Conservation (phyloP, 1,140 invertebrate species). For the Drosophila melanica region DNA sequence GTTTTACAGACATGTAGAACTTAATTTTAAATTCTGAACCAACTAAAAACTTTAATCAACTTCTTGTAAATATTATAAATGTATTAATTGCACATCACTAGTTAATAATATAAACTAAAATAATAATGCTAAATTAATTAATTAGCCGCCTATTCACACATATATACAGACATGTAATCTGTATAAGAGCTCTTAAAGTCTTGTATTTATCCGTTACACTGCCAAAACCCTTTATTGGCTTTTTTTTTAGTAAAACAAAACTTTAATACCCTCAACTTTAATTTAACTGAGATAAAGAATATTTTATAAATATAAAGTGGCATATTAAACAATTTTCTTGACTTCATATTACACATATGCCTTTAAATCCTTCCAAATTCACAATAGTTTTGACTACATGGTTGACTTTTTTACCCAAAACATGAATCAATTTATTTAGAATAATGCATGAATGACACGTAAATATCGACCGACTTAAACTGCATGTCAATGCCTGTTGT, state of each 20-base stretch:
- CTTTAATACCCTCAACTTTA: neutral
- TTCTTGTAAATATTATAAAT: neutral
- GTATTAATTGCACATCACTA: neutral
- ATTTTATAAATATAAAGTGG: neutral
- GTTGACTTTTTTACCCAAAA: conserved; percentile 13
- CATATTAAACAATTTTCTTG: neutral
- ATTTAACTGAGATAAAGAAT: neutral
- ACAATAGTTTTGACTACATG: conserved; percentile 19
- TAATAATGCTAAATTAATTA: neutral
- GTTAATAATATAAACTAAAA: neutral
- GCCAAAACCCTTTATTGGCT: neutral
- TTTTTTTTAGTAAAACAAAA: neutral
- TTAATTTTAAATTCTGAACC: neutral
- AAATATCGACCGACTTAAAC: conserved; percentile 7
- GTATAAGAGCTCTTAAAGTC: neutral
- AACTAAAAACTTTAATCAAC: neutral
- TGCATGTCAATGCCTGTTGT: conserved; percentile 34
- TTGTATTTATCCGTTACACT: no score
- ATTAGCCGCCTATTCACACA: neutral
- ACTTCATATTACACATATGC: no score
- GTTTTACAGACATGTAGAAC: neutral
- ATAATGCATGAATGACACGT: conserved; percentile 13
- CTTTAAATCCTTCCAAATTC: neutral
- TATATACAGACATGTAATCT: neutral
- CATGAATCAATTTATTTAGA: neutral